phyloP scores from a whole-genome alignment of 53 echinoderm and acorn worm species.

The Patiria pectinifera region DNA sequence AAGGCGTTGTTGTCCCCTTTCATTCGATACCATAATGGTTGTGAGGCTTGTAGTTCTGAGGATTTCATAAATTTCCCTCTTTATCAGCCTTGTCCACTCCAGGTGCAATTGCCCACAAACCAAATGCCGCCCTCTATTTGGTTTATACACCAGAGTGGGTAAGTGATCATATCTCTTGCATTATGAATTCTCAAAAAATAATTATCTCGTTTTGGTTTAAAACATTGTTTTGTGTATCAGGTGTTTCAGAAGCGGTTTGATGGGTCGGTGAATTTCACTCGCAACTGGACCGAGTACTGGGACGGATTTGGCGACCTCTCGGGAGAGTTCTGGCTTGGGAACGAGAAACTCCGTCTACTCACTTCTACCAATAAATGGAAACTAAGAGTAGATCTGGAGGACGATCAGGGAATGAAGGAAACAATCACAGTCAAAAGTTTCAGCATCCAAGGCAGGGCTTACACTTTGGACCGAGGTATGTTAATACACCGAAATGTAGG shows the following conservation, averaged over 20 bases:
- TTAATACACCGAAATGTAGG: neutral
- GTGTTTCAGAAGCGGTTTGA: constrained; percentile 48
- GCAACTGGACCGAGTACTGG: constrained; percentile 25
- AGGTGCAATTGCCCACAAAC: no score
- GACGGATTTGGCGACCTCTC: constrained; percentile 32
- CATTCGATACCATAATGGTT: no score
- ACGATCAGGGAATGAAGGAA: neutral
- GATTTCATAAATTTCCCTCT: no score
- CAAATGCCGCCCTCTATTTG: no score
- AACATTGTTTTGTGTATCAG: neutral
- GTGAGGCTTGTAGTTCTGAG: no score
- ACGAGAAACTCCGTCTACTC: constrained; percentile 11
- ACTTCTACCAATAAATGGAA: neutral
- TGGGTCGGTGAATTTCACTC: constrained; percentile 50
- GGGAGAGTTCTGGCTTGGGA: constrained; percentile 47
- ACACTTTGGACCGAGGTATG: neutral
- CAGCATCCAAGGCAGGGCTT: neutral
- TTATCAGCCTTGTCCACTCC: no score
- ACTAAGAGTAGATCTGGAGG: neutral
- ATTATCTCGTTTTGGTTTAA: no score
- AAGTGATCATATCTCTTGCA: no score
- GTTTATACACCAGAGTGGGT: no score
- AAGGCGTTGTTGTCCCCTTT: no score
- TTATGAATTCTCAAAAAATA: no score
- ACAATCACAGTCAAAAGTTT: neutral